These are phyloP conservation scores for Sinella curviseta DNA, from an alignment of 1,140 invertebrate genomes.

Conservation along the genomic window DNA sequence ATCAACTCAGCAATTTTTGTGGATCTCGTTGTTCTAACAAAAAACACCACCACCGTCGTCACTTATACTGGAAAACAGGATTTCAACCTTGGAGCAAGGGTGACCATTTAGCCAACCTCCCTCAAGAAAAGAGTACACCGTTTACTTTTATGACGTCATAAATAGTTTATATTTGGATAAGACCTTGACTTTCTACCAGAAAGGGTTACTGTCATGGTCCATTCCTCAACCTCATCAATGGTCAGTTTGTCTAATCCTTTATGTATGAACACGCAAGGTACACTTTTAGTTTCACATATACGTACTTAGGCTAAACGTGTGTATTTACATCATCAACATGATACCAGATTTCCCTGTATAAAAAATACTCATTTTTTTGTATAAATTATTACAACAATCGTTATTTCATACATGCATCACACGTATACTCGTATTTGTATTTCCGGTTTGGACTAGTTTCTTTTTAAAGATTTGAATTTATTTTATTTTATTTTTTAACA, in stretches of 20 bases:
- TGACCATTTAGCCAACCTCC: no score
- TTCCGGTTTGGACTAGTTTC: not conserved
- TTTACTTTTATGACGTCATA: not conserved
- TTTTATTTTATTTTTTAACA: not conserved
- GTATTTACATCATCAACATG: not conserved
- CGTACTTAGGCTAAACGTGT: not conserved
- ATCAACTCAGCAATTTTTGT: not conserved
- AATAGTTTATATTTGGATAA: not conserved
- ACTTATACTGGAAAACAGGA: no score
- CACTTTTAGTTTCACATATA: not conserved
- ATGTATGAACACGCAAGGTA: no score
- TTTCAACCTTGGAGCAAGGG: not conserved
- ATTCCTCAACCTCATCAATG: not conserved
- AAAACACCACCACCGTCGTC: not conserved
- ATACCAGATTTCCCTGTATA: not conserved
- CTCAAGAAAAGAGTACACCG: not conserved
- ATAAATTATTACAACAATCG: not conserved
- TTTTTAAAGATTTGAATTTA: not conserved
- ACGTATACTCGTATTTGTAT: no score
- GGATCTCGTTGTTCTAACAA: slow-evolving; percentile 19
- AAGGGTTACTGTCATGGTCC: slow-evolving; percentile 9
- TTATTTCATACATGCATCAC: not conserved
- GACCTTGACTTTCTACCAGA: not conserved
- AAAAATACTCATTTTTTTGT: not conserved
- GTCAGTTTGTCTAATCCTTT: slow-evolving; percentile 1